Evolutionary conservation across 2,797 vertebrate genomes (phyloP).

Genomic region (Anas capensis): DNA sequence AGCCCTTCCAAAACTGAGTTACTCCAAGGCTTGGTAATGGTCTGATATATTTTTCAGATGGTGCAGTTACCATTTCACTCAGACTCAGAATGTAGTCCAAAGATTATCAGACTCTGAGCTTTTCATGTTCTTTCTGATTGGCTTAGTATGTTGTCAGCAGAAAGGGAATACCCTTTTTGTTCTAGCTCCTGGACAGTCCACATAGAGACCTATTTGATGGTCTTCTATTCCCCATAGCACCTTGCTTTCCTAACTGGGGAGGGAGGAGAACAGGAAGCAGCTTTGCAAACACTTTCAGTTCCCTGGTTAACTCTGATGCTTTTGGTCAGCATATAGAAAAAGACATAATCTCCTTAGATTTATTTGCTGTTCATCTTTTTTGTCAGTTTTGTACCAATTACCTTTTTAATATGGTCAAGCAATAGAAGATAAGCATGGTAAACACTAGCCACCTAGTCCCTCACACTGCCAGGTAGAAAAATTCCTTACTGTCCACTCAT

Average conservation of each 20-base stretch:
- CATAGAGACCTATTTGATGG: not conserved
- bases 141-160: not conserved
- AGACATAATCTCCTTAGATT: not conserved
- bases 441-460: not conserved
- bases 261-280: not conserved
- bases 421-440: not conserved
- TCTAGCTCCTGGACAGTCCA: not conserved
- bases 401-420: not conserved
- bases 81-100: not conserved
- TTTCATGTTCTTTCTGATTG: not conserved
- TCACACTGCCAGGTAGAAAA: not conserved
- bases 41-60: not conserved
- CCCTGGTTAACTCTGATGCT: not conserved
- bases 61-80: not conserved
- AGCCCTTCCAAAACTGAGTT: slow-evolving; percentile 13
- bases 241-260: not conserved
- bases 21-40: not conserved
- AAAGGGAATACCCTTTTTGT: not conserved
- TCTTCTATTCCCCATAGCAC: not conserved
- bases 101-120: not conserved
- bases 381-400: not conserved
- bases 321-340: not conserved
- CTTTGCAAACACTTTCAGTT: not conserved
- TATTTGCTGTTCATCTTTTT: not conserved
- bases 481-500: not conserved